Evolutionary conservation across 2,113 vertebrate genomes (phyloP).

Genomic region (Pleuronectes platessa): DNA sequence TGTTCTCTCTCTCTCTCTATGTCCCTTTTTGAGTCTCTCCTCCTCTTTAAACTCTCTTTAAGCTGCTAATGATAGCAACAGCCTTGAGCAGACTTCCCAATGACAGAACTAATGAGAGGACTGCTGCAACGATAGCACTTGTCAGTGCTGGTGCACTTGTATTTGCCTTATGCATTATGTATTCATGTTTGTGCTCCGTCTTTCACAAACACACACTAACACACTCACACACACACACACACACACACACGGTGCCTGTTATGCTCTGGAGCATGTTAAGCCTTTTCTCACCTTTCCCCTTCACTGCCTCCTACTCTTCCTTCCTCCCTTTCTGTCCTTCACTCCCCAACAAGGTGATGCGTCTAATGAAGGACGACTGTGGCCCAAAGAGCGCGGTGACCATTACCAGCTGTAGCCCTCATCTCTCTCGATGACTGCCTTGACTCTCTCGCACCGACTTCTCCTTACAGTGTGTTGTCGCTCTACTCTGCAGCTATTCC

Average conservation of each 20-base stretch:
- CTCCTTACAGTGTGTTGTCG: neutral
- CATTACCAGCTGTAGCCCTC: constrained; percentile 40
- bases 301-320: constrained; percentile 9
- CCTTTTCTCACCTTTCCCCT: constrained; percentile 1
- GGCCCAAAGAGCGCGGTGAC: constrained; percentile 51
- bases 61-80: constrained; percentile 64
- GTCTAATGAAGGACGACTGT: constrained; percentile 50
- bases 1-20: neutral
- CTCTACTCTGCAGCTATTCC: constrained; percentile 13
- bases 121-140: constrained; percentile 33
- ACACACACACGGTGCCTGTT: neutral
- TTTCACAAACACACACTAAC: constrained; percentile 12
- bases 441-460: constrained; percentile 4
- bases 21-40: constrained; percentile 6
- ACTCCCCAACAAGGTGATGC: constrained; percentile 44
- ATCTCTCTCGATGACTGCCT: constrained; percentile 19
- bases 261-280: constrained; percentile 5
- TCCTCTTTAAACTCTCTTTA: constrained; percentile 41
- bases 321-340: constrained; percentile 19
- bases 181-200: constrained; percentile 38
- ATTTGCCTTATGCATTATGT: constrained; percentile 46
- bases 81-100: constrained; percentile 59
- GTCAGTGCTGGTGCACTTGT: constrained; percentile 27
- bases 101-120: constrained; percentile 65
- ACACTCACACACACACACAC: neutral